phyloP scores from a whole-genome alignment of 2,113 vertebrate genomes.

The Neoarius graeffei region DNA sequence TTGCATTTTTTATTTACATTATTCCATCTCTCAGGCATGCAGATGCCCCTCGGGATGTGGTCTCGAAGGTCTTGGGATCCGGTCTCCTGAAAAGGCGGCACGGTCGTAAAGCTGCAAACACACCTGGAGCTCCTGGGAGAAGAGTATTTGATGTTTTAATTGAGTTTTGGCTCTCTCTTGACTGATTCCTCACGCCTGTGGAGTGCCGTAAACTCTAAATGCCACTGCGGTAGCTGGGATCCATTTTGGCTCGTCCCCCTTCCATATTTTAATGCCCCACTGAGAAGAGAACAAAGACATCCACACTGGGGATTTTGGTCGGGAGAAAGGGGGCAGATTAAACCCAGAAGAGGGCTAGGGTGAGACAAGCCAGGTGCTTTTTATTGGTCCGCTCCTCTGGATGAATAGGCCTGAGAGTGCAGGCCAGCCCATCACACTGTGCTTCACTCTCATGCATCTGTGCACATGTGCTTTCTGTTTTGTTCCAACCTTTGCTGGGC shows the following conservation, averaged over 20 bases:
- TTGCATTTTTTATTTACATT: neutral
- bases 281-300: conserved; percentile 52
- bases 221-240: conserved; percentile 39
- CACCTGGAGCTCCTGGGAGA: conserved; percentile 34
- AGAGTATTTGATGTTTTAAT: conserved; percentile 56
- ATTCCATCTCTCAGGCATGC: conserved; percentile 23
- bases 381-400: conserved; percentile 30
- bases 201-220: conserved; percentile 47
- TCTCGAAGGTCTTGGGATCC: neutral
- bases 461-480: conserved; percentile 47
- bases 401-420: conserved; percentile 22
- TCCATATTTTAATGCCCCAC: conserved; percentile 45
- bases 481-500: conserved; percentile 23
- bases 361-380: conserved; percentile 54
- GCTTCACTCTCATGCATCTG: conserved; percentile 4
- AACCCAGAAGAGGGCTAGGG: conserved; percentile 33
- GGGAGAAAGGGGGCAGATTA: conserved; percentile 22
- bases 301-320: conserved; percentile 30
- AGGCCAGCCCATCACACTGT: conserved; percentile 15
- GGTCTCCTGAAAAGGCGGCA: neutral
- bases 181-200: conserved; percentile 30
- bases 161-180: conserved; percentile 51
- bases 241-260: conserved; percentile 36
- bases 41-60: neutral
- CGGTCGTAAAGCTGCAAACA: conserved; percentile 19